Conservation (phyloP, 1,140 invertebrate genomes). For the Rhynchophorus ferrugineus region DNA sequence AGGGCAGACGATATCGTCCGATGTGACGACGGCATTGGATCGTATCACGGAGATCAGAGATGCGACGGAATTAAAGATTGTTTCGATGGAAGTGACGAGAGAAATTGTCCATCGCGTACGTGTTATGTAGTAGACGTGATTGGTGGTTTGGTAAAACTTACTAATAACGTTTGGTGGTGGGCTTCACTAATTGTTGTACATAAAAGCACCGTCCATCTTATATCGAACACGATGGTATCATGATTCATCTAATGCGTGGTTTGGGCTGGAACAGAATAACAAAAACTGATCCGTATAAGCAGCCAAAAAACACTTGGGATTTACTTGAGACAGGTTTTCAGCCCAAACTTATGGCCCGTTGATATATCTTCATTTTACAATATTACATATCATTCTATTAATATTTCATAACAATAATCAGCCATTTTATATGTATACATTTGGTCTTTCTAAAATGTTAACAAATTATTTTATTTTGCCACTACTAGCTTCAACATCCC, state of each 20-base stretch:
- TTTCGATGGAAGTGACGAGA: slow-evolving; percentile 49
- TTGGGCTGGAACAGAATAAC: too few relatives aligned
- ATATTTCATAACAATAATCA: too few relatives aligned
- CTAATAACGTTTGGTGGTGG: slow-evolving; percentile 1
- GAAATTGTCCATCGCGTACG: slow-evolving; percentile 39
- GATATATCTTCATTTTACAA: too few relatives aligned
- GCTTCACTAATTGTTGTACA: slow-evolving; percentile 7
- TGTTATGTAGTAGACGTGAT: not conserved
- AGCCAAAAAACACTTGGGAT: too few relatives aligned
- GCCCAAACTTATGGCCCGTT: too few relatives aligned
- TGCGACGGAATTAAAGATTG: slow-evolving; percentile 53
- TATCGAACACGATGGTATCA: not conserved
- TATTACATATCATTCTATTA: too few relatives aligned
- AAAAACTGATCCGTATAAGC: too few relatives aligned
- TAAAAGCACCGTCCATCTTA: not conserved
- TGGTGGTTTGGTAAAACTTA: slow-evolving; percentile 1
- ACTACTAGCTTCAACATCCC: too few relatives aligned
- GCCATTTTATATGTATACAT: too few relatives aligned
- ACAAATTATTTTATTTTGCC: too few relatives aligned
- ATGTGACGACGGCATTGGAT: slow-evolving; percentile 38
- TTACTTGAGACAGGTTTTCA: too few relatives aligned
- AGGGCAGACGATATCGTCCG: slow-evolving; percentile 48
- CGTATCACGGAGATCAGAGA: slow-evolving; percentile 46
- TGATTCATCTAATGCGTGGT: slow-evolving; percentile 2
- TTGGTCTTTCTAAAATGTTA: too few relatives aligned